These are phyloP conservation scores for Alethe castanea DNA, from an alignment of 2,113 vertebrate species.

Conservation along the genomic window DNA sequence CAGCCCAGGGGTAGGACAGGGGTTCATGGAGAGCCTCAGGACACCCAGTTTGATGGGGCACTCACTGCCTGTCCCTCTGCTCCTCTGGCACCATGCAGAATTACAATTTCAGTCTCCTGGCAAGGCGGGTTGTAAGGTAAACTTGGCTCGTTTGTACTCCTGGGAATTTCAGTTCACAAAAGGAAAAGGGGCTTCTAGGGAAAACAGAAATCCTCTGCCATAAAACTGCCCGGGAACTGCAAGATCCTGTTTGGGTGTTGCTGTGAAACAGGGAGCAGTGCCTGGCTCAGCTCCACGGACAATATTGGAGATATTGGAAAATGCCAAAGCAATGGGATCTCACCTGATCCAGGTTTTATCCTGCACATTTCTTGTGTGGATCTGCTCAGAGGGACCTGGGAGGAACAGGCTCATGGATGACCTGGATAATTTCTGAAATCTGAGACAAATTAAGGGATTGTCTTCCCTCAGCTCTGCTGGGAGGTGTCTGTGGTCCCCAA, in stretches of 20 bases:
- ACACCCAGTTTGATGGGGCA: accelerated
- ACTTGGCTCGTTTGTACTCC: background rate
- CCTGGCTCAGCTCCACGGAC: no score
- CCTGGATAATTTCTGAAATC: accelerated
- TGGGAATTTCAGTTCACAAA: background rate
- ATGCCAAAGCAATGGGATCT: background rate
- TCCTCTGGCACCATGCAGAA: background rate
- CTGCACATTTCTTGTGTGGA: background rate
- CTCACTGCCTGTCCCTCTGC: background rate
- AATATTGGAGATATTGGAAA: background rate
- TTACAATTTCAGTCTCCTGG: background rate
- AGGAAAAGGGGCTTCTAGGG: background rate
- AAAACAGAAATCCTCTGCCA: background rate
- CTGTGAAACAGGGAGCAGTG: background rate
- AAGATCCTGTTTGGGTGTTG: accelerated
- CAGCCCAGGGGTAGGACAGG: background rate
- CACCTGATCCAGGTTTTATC: background rate
- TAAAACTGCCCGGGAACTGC: accelerated
- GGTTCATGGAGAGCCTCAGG: background rate
- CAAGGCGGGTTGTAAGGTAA: background rate
- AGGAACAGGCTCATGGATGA: background rate
- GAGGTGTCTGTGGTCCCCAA: background rate
- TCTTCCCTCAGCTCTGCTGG: background rate
- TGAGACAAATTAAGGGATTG: background rate
- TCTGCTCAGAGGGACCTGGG: background rate